phyloP scores from a whole-genome alignment of 2,797 vertebrate species.

The Sebastes oblongus region DNA sequence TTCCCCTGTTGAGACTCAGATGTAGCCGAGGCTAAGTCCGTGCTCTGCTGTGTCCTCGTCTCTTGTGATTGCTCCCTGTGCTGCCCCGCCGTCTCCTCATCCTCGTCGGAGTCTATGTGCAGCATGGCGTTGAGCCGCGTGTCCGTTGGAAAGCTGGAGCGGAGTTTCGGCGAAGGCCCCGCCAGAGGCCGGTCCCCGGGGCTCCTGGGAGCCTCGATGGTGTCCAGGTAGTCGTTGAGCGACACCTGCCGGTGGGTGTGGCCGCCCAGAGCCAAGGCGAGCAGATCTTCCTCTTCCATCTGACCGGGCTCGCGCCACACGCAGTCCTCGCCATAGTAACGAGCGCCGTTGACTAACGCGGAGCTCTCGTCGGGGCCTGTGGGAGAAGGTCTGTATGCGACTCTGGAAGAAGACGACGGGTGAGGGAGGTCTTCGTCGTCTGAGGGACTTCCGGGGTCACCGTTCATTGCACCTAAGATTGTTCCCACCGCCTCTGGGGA shows the following conservation, averaged over 20 bases:
- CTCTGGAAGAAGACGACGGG: slow-evolving; percentile 49
- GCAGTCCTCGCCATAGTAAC: slow-evolving; percentile 57
- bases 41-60: slow-evolving; percentile 73
- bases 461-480: slow-evolving; percentile 86
- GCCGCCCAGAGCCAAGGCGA: slow-evolving; percentile 27
- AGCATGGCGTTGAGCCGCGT: slow-evolving; percentile 95
- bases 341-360: slow-evolving; percentile 74
- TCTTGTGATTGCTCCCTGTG: slow-evolving; percentile 69
- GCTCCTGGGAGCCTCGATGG: slow-evolving; percentile 81
- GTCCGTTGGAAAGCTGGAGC: slow-evolving; percentile 96
- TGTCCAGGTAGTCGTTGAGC: slow-evolving; percentile 91
- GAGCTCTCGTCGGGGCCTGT: slow-evolving; percentile 88
- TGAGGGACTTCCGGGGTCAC: slow-evolving; percentile 93
- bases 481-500: slow-evolving; percentile 83
- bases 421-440: slow-evolving; percentile 91
- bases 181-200: slow-evolving; percentile 78
- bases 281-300: slow-evolving; percentile 55
- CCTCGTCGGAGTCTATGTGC: slow-evolving; percentile 96
- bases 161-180: slow-evolving; percentile 90
- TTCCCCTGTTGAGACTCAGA: slow-evolving; percentile 21
- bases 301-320: slow-evolving; percentile 48
- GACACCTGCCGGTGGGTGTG: slow-evolving; percentile 89
- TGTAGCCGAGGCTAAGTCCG: slow-evolving; percentile 11
- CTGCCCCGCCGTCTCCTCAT: slow-evolving; percentile 87
- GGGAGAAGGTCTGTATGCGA: slow-evolving; percentile 69